Conservation (phyloP, 2,888 invertebrate species). For the Caenorhabditis sp. region DNA sequence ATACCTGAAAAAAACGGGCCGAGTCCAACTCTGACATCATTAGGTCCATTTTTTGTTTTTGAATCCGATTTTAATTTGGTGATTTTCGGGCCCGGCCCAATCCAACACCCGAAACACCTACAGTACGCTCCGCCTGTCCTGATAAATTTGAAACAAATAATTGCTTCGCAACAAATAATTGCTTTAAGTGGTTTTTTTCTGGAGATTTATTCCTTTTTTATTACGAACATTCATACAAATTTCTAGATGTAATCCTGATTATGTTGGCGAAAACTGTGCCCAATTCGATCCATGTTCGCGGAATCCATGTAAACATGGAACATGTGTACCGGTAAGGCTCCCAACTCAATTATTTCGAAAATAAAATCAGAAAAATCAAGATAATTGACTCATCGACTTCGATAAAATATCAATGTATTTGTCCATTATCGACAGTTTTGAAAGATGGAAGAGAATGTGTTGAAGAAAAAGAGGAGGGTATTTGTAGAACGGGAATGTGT, state of each 20-base stretch:
- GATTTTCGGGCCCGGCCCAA: too few relatives aligned
- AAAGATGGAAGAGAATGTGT: slow-evolving; percentile 9
- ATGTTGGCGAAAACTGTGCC: slow-evolving; percentile 46
- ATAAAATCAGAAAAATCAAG: not conserved
- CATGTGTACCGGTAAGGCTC: slow-evolving; percentile 40
- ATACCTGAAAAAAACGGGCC: too few relatives aligned
- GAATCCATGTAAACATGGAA: slow-evolving; percentile 44
- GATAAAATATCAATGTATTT: slow-evolving; percentile 36
- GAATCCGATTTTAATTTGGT: too few relatives aligned
- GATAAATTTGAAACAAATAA: too few relatives aligned
- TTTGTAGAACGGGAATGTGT: slow-evolving; percentile 8
- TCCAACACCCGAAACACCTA: too few relatives aligned
- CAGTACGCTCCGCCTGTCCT: too few relatives aligned
- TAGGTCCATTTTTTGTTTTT: not conserved
- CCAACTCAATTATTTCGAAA: too few relatives aligned
- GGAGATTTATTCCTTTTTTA: too few relatives aligned
- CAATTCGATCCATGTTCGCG: slow-evolving; percentile 45
- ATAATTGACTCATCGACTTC: slow-evolving; percentile 17
- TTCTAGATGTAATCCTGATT: slow-evolving; percentile 43
- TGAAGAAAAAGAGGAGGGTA: not conserved
- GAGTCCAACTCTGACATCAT: too few relatives aligned
- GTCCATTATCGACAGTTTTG: slow-evolving; percentile 29
- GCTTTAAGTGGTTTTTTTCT: not conserved
- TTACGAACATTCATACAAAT: too few relatives aligned
- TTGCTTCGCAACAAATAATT: too few relatives aligned